These are phyloP conservation scores for Heliconius ethilla DNA, from an alignment of 2,888 invertebrate genomes.

Conservation along the genomic window DNA sequence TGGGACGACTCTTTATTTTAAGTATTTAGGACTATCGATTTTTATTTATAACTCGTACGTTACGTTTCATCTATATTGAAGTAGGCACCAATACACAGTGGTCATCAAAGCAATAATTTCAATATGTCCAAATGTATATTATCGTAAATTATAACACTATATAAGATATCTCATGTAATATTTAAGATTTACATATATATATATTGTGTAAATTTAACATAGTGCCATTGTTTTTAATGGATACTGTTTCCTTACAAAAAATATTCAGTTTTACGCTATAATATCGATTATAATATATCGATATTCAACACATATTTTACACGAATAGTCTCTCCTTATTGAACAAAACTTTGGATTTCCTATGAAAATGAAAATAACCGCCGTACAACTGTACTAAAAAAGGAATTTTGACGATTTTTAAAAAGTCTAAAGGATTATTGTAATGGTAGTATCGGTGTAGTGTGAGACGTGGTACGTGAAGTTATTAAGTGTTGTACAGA, in stretches of 20 bases:
- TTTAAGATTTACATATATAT: slow-evolving; percentile 9
- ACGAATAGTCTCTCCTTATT: neutral
- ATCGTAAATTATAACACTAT: slow-evolving; percentile 3
- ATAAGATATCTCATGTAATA: slow-evolving; percentile 17
- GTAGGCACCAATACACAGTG: slow-evolving; percentile 11
- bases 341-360: slow-evolving; percentile 3
- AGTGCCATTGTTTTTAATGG: slow-evolving; percentile 26
- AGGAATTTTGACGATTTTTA: slow-evolving; percentile 6
- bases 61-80: neutral
- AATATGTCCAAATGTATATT: slow-evolving; percentile 20
- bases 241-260: slow-evolving; percentile 1
- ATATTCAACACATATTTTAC: neutral
- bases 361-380: neutral
- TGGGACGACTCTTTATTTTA: neutral
- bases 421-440: neutral
- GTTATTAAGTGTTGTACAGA: slow-evolving; percentile 25
- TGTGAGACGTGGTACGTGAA: slow-evolving; percentile 23
- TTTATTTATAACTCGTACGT: slow-evolving; percentile 1
- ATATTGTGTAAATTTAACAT: slow-evolving; percentile 7
- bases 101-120: slow-evolving; percentile 25
- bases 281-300: neutral
- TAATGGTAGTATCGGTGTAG: slow-evolving; percentile 33
- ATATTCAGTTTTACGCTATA: neutral
- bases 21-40: neutral
- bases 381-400: neutral